phyloP scores from a whole-genome alignment of 2,113 vertebrate genomes.

The Mystacornis crossleyi region DNA sequence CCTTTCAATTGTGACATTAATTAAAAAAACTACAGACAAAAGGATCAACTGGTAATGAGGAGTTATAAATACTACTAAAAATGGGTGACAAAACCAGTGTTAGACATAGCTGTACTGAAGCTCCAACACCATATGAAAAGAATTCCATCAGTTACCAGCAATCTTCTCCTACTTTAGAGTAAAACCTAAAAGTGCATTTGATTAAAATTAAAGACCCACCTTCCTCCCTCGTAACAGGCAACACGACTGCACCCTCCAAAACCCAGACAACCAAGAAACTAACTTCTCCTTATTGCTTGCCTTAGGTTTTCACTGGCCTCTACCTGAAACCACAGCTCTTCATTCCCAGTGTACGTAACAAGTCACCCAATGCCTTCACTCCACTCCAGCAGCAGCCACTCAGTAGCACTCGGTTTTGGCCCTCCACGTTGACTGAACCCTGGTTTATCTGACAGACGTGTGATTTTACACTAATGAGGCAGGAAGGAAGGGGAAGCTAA shows the following conservation, averaged over 20 bases:
- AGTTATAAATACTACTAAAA: background rate
- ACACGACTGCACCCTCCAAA: background rate
- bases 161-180: background rate
- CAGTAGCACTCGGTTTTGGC: background rate
- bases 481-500: background rate
- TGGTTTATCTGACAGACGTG: background rate
- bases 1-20: background rate
- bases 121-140: background rate
- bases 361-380: background rate
- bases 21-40: background rate
- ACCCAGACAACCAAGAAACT: background rate
- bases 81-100: background rate
- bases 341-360: background rate
- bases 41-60: background rate
- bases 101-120: background rate
- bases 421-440: background rate
- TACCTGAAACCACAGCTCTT: background rate
- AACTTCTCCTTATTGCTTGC: background rate
- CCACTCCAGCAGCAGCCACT: background rate
- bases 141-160: background rate
- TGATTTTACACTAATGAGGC: background rate
- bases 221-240: background rate
- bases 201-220: background rate
- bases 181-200: background rate
- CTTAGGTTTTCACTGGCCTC: background rate